A percentile compares a stretch with the other conserved stretches of the same genome.
Evolutionary conservation across 2,113 vertebrate genomes (phyloP).

Genomic region (Amazona guildingii): DNA sequence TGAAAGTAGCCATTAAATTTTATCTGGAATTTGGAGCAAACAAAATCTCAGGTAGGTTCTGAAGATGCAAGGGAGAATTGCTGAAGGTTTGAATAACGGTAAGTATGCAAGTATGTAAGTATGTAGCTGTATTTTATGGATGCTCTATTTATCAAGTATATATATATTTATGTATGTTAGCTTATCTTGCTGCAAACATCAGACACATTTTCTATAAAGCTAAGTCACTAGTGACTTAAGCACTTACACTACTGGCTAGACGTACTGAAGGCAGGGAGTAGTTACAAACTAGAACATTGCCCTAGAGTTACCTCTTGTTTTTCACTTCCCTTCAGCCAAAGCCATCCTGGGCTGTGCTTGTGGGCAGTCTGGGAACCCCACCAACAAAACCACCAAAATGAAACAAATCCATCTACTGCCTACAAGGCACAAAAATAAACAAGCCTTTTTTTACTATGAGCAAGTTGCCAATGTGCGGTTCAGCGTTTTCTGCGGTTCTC

Average conservation of each 20-base stretch:
- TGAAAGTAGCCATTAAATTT: not conserved
- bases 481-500: not conserved
- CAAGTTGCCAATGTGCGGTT: not conserved
- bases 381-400: not conserved
- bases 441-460: not conserved
- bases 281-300: not conserved
- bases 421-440: not conserved
- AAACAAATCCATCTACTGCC: not conserved
- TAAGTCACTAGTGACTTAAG: not conserved
- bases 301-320: not conserved
- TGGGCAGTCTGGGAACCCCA: not conserved
- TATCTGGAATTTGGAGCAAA: not conserved
- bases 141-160: not conserved
- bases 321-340: not conserved
- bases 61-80: not conserved
- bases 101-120: not conserved
- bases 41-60: not conserved
- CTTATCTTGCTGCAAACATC: not conserved
- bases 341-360: not conserved
- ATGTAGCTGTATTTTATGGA: not conserved
- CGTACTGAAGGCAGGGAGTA: not conserved
- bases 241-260: not conserved
- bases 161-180: not conserved
- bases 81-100: not conserved
- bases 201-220: not conserved